Evolutionary conservation across 1,140 invertebrate genomes (phyloP).

Genomic region (Macrobrachium nipponense): DNA sequence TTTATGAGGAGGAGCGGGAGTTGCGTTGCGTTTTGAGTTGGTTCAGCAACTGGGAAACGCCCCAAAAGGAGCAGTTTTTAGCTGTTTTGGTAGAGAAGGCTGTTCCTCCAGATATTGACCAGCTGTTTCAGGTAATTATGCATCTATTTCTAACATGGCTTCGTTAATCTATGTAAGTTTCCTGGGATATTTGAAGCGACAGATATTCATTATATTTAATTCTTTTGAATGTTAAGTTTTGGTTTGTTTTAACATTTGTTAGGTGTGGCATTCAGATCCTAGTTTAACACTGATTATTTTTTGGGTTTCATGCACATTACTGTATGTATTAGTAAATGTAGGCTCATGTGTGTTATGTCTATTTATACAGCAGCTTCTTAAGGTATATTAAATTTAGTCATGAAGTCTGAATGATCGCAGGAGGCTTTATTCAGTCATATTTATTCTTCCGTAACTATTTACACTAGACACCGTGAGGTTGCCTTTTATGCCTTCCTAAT

Average conservation of each 20-base stretch:
- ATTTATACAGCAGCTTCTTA: too few species aligned
- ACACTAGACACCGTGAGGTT: background rate
- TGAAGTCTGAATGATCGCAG: background rate
- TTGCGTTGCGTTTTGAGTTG: slow-evolving; percentile 60
- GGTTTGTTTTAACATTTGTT: too few species aligned
- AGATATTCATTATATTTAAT: background rate
- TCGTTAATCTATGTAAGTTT: background rate
- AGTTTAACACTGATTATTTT: too few species aligned
- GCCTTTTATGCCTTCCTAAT: background rate
- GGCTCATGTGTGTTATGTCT: too few species aligned
- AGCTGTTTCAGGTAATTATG: slow-evolving; percentile 47
- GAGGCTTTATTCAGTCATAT: background rate
- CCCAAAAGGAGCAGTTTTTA: slow-evolving; percentile 59
- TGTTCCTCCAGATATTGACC: slow-evolving; percentile 55
- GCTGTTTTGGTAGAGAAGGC: slow-evolving; percentile 52
- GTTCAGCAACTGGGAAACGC: slow-evolving; percentile 56
- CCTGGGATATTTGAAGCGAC: background rate
- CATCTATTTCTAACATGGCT: too few species aligned
- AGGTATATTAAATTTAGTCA: too few species aligned
- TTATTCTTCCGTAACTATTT: background rate
- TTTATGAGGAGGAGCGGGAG: slow-evolving; percentile 55
- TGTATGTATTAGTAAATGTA: too few species aligned
- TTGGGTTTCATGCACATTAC: too few species aligned
- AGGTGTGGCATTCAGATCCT: too few species aligned
- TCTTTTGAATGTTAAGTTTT: background rate